Conservation (phyloP, 2,888 invertebrate species). For the Heteromyza rotundicornis region DNA sequence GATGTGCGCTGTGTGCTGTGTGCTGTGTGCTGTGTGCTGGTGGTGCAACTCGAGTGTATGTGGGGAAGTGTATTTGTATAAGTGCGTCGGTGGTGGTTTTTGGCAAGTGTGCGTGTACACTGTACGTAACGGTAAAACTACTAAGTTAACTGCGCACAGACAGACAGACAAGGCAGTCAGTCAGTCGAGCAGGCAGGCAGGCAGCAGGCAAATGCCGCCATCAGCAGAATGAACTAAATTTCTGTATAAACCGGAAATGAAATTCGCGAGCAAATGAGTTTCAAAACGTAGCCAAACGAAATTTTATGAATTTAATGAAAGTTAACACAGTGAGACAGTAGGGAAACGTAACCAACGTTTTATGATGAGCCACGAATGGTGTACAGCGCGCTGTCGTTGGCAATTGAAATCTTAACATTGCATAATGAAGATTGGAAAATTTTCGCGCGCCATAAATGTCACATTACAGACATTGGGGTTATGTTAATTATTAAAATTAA, state of each 20-base stretch:
- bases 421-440: not conserved
- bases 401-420: not conserved
- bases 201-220: not conserved
- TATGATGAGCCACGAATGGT: constrained; percentile 41
- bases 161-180: constrained; percentile 13
- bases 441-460: not conserved
- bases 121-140: constrained; percentile 54
- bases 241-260: constrained; percentile 38
- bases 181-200: not conserved
- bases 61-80: constrained; percentile 11
- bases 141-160: constrained; percentile 49
- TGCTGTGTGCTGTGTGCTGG: constrained; percentile 3
- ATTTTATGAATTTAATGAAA: constrained; percentile 55
- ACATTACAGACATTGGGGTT: not conserved
- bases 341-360: constrained; percentile 43
- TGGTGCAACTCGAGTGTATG: not conserved
- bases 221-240: constrained; percentile 7
- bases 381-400: not conserved
- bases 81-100: constrained; percentile 37
- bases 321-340: constrained; percentile 42
- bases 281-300: constrained; percentile 35
- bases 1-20: constrained; percentile 10
- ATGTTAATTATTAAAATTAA: not conserved
- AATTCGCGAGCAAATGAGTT: constrained; percentile 27
- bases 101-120: constrained; percentile 49